Evolutionary conservation across 2,888 invertebrate genomes (phyloP).

Genomic region (Acrobasis consociella): DNA sequence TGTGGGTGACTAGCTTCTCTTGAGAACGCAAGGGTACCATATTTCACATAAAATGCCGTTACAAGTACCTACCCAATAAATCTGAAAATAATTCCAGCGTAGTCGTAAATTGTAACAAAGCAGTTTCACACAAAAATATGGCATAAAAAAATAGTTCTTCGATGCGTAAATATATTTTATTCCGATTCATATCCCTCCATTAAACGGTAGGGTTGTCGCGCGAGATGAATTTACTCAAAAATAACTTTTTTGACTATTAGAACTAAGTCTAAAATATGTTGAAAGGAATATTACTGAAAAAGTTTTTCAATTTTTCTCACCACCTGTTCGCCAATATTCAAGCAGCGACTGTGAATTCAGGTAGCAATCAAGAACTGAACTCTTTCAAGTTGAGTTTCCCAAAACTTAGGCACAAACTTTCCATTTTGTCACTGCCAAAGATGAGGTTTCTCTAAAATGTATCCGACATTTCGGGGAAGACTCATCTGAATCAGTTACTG

Average conservation of each 20-base stretch:
- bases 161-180: slow-evolving; percentile 32
- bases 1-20: background rate
- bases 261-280: slow-evolving; percentile 17
- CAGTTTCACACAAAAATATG: slow-evolving; percentile 26
- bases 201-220: slow-evolving; percentile 27
- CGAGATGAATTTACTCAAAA: slow-evolving; percentile 15
- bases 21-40: background rate
- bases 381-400: background rate
- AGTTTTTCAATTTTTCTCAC: slow-evolving; percentile 14
- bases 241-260: background rate
- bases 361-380: slow-evolving; percentile 4
- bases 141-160: slow-evolving; percentile 29
- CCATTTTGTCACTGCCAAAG: background rate
- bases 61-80: slow-evolving; percentile 16
- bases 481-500: no score
- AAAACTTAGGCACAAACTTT: background rate
- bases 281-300: slow-evolving; percentile 12
- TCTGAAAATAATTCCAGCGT: slow-evolving; percentile 13
- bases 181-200: slow-evolving; percentile 32
- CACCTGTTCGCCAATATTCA: slow-evolving; percentile 11
- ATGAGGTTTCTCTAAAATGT: background rate
- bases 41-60: slow-evolving; percentile 9
- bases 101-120: slow-evolving; percentile 20
- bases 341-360: background rate
- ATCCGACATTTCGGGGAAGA: no score